These are phyloP conservation scores for Theonella swinhoei DNA, from an alignment of 37 sponge, comb jelly and placozoan genomes.

Conservation along the genomic window DNA sequence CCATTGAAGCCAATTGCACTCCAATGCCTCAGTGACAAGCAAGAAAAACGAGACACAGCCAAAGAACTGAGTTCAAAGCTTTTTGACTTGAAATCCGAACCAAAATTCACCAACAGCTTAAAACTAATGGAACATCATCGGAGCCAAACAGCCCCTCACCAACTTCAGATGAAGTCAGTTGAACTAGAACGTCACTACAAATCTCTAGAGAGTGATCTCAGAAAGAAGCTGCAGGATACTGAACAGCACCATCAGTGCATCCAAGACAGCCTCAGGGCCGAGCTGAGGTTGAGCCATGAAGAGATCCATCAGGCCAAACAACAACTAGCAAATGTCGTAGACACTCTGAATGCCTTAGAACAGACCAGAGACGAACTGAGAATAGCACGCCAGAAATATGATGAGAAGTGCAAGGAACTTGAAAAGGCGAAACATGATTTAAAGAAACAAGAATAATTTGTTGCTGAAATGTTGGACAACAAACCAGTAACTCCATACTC, in stretches of 20 bases:
- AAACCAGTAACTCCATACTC: background rate
- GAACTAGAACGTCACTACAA: background rate
- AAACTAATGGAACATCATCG: background rate
- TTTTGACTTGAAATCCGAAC: background rate
- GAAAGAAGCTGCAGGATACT: too few relatives aligned
- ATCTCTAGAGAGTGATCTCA: background rate
- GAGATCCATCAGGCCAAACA: background rate
- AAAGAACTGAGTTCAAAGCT: conserved; percentile 14
- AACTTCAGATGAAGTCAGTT: background rate
- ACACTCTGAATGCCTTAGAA: background rate
- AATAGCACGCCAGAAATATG: background rate
- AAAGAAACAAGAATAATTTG: background rate
- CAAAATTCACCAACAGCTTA: background rate
- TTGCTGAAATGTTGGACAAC: background rate
- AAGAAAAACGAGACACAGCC: conserved; percentile 1
- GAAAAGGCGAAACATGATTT: background rate
- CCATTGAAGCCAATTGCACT: conserved; percentile 4
- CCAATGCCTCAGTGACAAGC: conserved; percentile 12
- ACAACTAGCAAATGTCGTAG: too few relatives aligned
- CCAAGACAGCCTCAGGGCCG: too few relatives aligned
- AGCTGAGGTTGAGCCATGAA: background rate
- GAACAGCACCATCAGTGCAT: too few relatives aligned
- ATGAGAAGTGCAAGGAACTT: background rate
- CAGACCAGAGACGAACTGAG: background rate
- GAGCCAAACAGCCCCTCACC: background rate